A percentile compares a stretch with the other conserved stretches of the same genome.
phyloP scores from a whole-genome alignment of 2,797 vertebrate species.

The Tinamus major region DNA sequence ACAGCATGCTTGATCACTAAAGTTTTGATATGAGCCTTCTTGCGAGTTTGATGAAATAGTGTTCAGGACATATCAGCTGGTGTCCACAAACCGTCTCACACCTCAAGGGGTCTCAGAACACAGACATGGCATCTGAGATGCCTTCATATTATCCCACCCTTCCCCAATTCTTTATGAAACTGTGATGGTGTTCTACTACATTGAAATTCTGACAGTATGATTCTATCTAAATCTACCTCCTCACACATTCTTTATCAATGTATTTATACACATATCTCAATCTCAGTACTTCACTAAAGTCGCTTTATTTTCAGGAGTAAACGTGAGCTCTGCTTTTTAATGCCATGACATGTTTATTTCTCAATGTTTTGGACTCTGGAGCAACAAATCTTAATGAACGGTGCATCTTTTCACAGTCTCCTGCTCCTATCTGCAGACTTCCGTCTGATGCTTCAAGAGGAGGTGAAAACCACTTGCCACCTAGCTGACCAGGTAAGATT shows the following conservation, averaged over 20 bases:
- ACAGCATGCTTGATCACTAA: not conserved
- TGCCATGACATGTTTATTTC: not conserved
- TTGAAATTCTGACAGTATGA: not conserved
- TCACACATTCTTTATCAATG: not conserved
- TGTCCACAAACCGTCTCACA: not conserved
- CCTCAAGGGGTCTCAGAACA: not conserved
- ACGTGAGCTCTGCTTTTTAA: not conserved
- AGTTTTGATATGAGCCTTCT: not conserved
- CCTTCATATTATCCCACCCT: not conserved
- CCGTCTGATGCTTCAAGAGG: not conserved
- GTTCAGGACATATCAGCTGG: not conserved
- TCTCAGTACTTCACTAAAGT: not conserved
- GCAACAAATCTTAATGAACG: not conserved
- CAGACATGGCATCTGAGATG: not conserved
- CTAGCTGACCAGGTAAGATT: not conserved
- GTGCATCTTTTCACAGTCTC: not conserved
- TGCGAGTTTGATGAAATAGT: too few species aligned
- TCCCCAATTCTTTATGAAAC: not conserved
- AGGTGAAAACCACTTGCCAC: not conserved
- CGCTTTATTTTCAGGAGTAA: not conserved
- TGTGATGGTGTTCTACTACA: accelerated
- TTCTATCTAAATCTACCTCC: not conserved
- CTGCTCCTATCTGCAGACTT: not conserved
- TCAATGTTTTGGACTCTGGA: not conserved
- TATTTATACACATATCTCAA: too few species aligned